Conservation (phyloP, 2,797 vertebrate species). For the Phataginus tetradactyla region DNA sequence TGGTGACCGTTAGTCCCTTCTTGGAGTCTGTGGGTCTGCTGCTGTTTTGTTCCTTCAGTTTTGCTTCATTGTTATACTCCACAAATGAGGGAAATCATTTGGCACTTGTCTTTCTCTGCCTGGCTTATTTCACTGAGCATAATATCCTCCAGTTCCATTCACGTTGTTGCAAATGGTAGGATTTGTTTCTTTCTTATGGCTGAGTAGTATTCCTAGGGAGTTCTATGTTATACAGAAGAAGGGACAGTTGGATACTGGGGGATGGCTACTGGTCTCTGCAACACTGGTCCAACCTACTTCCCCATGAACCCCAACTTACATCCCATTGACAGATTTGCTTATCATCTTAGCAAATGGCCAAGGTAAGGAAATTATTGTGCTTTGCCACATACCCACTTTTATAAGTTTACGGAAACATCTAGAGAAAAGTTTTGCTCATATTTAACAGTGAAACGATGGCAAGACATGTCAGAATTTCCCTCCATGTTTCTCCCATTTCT, state of each 20-base stretch:
- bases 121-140: no score
- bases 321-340: conserved; percentile 14
- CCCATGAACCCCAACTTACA: background rate
- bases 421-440: background rate
- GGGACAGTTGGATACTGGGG: background rate
- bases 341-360: background rate
- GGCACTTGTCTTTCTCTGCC: no score
- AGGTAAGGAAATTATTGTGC: background rate
- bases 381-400: background rate
- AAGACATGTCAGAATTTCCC: background rate
- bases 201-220: no score
- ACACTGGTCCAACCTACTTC: background rate
- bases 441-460: background rate
- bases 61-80: no score
- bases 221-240: background rate
- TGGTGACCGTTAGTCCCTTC: no score
- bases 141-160: no score
- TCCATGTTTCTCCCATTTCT: background rate
- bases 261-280: background rate
- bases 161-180: no score
- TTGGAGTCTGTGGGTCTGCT: no score
- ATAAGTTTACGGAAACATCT: background rate
- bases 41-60: no score
- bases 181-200: no score
- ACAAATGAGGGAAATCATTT: no score